These are phyloP conservation scores for Mesorhabditis belari DNA, from an alignment of 2,888 invertebrate species.

Conservation along the genomic window DNA sequence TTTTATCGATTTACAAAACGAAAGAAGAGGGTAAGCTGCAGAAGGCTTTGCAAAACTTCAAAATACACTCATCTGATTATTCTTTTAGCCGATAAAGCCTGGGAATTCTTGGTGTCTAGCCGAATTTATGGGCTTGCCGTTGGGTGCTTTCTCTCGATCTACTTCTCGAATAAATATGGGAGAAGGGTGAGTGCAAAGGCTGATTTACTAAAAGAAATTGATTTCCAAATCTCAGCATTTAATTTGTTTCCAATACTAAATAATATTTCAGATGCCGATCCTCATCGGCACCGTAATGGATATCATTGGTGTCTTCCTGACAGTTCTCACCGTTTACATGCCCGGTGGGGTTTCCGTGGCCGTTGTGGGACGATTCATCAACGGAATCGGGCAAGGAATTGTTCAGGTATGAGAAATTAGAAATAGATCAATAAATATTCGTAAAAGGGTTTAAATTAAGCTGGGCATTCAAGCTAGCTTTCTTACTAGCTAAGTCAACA, in stretches of 20 bases:
- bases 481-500: too few species aligned
- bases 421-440: too few species aligned
- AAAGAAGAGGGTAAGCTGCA: conserved; percentile 20
- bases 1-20: conserved; percentile 26
- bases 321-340: conserved; percentile 27
- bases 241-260: not conserved
- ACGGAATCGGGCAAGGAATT: conserved; percentile 46
- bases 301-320: conserved; percentile 38
- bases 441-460: too few species aligned
- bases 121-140: conserved; percentile 44
- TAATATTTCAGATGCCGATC: not conserved
- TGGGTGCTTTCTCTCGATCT: conserved; percentile 39
- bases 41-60: too few species aligned
- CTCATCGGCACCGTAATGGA: conserved; percentile 25
- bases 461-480: too few species aligned
- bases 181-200: conserved; percentile 6
- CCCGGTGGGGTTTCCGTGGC: conserved; percentile 21
- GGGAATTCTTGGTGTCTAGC: conserved; percentile 42
- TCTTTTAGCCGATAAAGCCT: conserved; percentile 34
- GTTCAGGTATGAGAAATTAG: conserved; percentile 22
- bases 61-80: not conserved
- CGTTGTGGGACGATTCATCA: conserved; percentile 38
- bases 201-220: too few species aligned
- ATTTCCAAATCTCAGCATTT: not conserved
- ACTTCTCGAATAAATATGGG: conserved; percentile 24